A percentile compares a stretch with the other conserved stretches of the same genome.
These are phyloP conservation scores for Coenonympha glycerion DNA, from an alignment of 2,888 invertebrate genomes.

Conservation along the genomic window DNA sequence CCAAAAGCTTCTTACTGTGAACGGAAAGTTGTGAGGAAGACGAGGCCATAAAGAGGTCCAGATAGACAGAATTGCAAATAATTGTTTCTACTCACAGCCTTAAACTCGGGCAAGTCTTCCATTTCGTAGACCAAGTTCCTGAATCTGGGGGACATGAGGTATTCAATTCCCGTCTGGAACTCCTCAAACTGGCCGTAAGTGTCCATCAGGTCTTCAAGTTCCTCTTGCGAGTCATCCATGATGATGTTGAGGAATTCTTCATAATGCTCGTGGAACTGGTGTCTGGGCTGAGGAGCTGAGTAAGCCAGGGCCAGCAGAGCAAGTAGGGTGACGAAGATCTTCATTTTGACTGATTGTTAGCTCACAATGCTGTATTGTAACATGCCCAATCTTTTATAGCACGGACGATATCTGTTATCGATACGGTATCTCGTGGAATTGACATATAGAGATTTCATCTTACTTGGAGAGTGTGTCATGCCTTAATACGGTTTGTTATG, in stretches of 20 bases:
- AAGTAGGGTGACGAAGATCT: slow-evolving; percentile 21
- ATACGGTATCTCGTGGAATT: slow-evolving; percentile 10
- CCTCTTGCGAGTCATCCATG: slow-evolving; percentile 22
- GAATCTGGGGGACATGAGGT: slow-evolving; percentile 27
- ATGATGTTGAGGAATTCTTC: slow-evolving; percentile 30
- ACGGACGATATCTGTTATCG: slow-evolving; percentile 6
- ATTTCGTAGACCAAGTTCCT: slow-evolving; percentile 31
- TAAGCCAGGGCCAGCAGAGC: slow-evolving; percentile 22
- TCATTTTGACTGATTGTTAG: slow-evolving; percentile 15
- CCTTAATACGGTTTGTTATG: too few species aligned
- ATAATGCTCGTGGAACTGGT: slow-evolving; percentile 33
- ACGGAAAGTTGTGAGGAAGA: too few species aligned
- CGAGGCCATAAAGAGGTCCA: too few species aligned
- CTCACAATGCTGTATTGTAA: not conserved
- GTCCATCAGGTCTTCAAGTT: slow-evolving; percentile 20
- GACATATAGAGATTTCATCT: not conserved
- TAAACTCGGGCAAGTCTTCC: slow-evolving; percentile 34
- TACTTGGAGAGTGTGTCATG: not conserved
- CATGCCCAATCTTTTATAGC: slow-evolving; percentile 5
- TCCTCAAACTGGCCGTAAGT: slow-evolving; percentile 32
- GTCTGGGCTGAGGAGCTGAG: slow-evolving; percentile 28
- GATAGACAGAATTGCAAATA: too few species aligned
- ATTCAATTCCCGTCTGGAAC: slow-evolving; percentile 26
- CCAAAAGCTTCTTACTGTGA: too few species aligned
- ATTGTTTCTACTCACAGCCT: slow-evolving; percentile 27